Evolutionary conservation across 2,113 vertebrate species (phyloP).

Genomic region (Odobenus rosmarus): DNA sequence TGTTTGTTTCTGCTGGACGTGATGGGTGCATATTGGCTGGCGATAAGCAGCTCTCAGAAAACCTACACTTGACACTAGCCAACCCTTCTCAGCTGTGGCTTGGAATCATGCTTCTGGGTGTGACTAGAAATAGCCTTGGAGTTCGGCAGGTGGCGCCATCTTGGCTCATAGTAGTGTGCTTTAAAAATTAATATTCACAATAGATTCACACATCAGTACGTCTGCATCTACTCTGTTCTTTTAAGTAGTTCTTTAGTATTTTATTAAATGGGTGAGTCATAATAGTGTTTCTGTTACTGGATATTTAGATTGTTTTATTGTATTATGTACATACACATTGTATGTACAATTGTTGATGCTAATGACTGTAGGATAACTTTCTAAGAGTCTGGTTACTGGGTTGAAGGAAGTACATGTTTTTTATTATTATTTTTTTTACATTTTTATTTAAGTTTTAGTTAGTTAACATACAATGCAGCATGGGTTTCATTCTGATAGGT

Average conservation of each 20-base stretch:
- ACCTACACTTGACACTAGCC: neutral
- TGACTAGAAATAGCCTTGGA: neutral
- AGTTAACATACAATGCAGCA: neutral
- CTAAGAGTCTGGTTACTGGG: neutral
- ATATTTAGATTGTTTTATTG: conserved; percentile 4
- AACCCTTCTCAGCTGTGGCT: neutral
- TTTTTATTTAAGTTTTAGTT: neutral
- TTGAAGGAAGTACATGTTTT: conserved; percentile 39
- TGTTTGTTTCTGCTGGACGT: conserved; percentile 92
- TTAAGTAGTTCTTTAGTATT: neutral
- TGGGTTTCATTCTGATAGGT: neutral
- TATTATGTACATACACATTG: neutral
- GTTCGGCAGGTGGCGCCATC: conserved; percentile 23
- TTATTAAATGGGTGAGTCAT: neutral
- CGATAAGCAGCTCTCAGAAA: neutral
- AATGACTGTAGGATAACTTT: neutral
- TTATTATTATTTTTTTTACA: neutral
- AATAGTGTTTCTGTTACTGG: neutral
- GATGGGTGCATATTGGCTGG: neutral
- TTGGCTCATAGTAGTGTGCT: neutral
- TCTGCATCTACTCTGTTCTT: neutral
- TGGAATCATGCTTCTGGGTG: neutral
- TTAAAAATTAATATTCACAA: neutral
- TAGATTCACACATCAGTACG: neutral
- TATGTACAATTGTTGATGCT: neutral